Conservation (phyloP, 2,113 vertebrate genomes). For the Cryptoleucopteryx plumbea region DNA sequence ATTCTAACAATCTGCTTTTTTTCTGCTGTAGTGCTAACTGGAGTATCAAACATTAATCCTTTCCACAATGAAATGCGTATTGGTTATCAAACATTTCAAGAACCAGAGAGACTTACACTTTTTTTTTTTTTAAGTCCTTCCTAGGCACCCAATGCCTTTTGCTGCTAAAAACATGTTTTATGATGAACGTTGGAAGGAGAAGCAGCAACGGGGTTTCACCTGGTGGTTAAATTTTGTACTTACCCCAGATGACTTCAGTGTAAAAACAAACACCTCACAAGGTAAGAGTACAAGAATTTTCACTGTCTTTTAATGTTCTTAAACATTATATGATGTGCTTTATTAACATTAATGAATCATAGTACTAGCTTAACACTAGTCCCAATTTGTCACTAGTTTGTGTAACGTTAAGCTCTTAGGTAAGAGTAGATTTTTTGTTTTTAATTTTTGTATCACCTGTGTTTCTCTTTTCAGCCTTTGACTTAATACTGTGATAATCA, state of each 20-base stretch:
- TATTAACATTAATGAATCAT: background rate
- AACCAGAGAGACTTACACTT: background rate
- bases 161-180: conserved; percentile 97
- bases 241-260: conserved; percentile 92
- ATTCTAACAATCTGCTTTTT: background rate
- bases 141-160: conserved; percentile 93
- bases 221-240: conserved; percentile 97
- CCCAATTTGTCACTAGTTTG: background rate
- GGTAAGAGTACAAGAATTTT: conserved; percentile 65
- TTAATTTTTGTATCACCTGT: background rate
- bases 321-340: background rate
- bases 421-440: background rate
- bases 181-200: conserved; percentile 95
- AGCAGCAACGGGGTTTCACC: conserved; percentile 90
- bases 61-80: background rate
- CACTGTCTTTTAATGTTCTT: background rate
- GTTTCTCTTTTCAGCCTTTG: background rate
- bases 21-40: background rate
- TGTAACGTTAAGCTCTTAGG: background rate
- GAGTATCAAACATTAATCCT: background rate
- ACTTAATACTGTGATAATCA: background rate
- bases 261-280: conserved; percentile 82
- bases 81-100: background rate
- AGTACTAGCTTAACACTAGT: background rate
- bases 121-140: conserved; percentile 74